Conservation (phyloP, 2,888 invertebrate species). For the Microplitis manilae region DNA sequence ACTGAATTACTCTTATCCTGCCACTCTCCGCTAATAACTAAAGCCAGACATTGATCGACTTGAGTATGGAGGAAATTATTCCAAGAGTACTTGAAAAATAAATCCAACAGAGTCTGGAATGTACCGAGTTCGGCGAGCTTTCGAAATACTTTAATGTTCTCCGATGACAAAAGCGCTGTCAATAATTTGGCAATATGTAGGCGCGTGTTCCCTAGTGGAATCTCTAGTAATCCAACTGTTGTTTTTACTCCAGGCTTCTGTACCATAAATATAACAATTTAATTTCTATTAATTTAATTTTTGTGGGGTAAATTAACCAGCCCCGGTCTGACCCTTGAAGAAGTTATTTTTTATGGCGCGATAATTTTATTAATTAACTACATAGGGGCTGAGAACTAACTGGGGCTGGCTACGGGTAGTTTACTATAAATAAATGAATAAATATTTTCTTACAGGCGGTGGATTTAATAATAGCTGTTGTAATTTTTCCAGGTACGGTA, state of each 20-base stretch:
- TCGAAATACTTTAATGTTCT: constrained; percentile 80
- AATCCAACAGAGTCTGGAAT: constrained; percentile 77
- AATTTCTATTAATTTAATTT: constrained; percentile 7
- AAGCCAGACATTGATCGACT: constrained; percentile 84
- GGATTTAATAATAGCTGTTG: constrained; percentile 80
- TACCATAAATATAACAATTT: constrained; percentile 17
- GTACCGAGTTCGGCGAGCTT: constrained; percentile 76
- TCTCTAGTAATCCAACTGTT: constrained; percentile 80
- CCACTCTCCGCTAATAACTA: constrained; percentile 76
- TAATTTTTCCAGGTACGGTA: constrained; percentile 80
- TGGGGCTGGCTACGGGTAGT: too few relatives aligned
- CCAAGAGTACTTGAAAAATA: constrained; percentile 92
- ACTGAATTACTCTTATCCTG: constrained; percentile 70
- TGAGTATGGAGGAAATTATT: constrained; percentile 97
- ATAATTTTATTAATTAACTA: not conserved
- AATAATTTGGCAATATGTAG: constrained; percentile 86
- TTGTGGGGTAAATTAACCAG: too few relatives aligned
- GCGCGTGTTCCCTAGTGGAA: constrained; percentile 85
- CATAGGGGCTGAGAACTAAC: not conserved
- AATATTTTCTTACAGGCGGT: constrained; percentile 75
- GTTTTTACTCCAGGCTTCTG: constrained; percentile 80
- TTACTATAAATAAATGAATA: not conserved
- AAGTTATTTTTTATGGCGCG: too few relatives aligned
- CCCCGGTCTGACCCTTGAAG: too few relatives aligned
- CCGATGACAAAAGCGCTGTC: constrained; percentile 82